A percentile compares a stretch with the other conserved stretches of the same genome.
Conservation (phyloP, 2,797 vertebrate genomes). For the Sebastes steindachneri region DNA sequence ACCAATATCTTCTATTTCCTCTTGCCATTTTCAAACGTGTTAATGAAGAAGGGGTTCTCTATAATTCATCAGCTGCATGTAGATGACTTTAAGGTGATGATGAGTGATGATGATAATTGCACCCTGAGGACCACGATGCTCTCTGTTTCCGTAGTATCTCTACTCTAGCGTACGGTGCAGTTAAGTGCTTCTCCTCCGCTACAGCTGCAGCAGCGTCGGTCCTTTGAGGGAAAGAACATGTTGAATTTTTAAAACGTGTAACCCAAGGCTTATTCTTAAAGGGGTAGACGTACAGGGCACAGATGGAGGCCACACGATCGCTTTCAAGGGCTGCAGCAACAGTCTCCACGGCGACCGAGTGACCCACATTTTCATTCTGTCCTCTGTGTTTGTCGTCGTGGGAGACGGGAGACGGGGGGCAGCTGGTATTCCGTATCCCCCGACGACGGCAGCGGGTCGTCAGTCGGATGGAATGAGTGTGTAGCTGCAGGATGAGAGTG, state of each 20-base stretch:
- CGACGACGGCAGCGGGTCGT: constrained; percentile 2
- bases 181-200: constrained; percentile 23
- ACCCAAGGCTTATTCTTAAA: constrained; percentile 43
- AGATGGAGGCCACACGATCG: constrained; percentile 31
- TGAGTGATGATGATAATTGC: constrained; percentile 2
- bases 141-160: constrained; percentile 4
- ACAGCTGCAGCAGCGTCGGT: constrained; percentile 22
- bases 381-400: constrained; percentile 32
- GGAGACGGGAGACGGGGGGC: constrained; percentile 25
- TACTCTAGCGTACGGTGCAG: constrained; percentile 18
- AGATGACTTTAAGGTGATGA: background rate
- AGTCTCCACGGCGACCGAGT: constrained; percentile 61
- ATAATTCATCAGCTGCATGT: background rate
- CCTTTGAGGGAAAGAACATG: constrained; percentile 40
- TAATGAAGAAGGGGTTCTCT: background rate
- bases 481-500: background rate
- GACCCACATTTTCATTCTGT: constrained; percentile 61
- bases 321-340: constrained; percentile 35
- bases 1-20: background rate
- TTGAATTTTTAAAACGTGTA: constrained; percentile 68
- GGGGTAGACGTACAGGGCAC: constrained; percentile 24
- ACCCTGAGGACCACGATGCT: constrained; percentile 15
- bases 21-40: background rate
- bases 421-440: constrained; percentile 35
- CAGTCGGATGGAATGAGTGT: constrained; percentile 12